A percentile compares a stretch with the other conserved stretches of the same genome.
phyloP scores from a whole-genome alignment of 1,140 invertebrate species.

The Aphelenchoides avenae region DNA sequence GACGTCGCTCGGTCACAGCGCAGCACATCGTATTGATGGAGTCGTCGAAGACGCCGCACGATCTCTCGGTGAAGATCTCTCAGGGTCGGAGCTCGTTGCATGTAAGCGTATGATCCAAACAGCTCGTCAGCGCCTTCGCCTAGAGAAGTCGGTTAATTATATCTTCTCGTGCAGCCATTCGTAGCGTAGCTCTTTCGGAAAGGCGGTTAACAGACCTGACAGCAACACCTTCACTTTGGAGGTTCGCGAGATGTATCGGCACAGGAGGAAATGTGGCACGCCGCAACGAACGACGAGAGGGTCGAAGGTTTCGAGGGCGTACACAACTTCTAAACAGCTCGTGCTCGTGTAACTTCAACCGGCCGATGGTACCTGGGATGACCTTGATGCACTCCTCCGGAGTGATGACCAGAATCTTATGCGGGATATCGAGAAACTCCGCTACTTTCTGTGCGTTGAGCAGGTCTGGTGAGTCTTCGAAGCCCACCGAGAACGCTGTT shows the following conservation, averaged over 20 bases:
- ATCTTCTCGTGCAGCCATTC: too few species aligned
- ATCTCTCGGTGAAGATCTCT: slow-evolving; percentile 55
- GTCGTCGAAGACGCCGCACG: slow-evolving; percentile 43
- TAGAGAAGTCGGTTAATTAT: too few species aligned
- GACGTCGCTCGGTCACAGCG: slow-evolving; percentile 56
- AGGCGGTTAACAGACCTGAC: slow-evolving; percentile 21
- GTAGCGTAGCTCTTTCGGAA: too few species aligned
- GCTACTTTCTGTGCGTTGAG: slow-evolving; percentile 52
- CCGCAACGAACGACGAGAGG: slow-evolving; percentile 57
- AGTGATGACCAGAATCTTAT: slow-evolving; percentile 53
- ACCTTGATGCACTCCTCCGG: slow-evolving; percentile 52
- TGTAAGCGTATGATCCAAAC: slow-evolving; percentile 59
- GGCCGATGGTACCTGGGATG: slow-evolving; percentile 46
- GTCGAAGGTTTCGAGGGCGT: slow-evolving; percentile 57
- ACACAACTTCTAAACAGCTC: slow-evolving; percentile 57
- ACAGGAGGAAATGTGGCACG: slow-evolving; percentile 55
- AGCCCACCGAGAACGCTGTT: slow-evolving; percentile 58
- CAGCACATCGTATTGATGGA: slow-evolving; percentile 58
- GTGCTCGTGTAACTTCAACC: too few species aligned
- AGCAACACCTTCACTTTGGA: slow-evolving; percentile 57
- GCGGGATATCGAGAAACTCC: slow-evolving; percentile 52
- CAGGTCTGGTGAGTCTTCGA: slow-evolving; percentile 55
- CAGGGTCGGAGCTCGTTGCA: slow-evolving; percentile 53
- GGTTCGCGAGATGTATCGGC: slow-evolving; percentile 50
- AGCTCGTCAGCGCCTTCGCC: slow-evolving; percentile 59